Percentiles rank a stretch among this genome's conserved stretches.
Evolutionary conservation across 2,113 vertebrate genomes (phyloP).

Genomic region (Albula glossodonta): DNA sequence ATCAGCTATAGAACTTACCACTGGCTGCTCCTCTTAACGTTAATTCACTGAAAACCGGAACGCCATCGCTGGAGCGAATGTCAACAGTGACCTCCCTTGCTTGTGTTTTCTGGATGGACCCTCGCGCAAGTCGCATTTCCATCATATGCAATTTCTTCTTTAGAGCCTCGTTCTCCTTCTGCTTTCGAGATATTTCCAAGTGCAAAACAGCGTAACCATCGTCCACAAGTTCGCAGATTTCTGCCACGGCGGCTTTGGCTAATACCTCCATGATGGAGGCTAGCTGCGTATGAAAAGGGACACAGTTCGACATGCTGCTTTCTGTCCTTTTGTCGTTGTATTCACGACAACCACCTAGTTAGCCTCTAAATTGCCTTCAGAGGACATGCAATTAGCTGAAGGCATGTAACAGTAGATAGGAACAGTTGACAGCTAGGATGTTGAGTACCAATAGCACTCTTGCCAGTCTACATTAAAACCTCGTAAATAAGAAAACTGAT

Average conservation of each 20-base stretch:
- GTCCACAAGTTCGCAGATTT: constrained; percentile 30
- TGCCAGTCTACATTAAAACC: no score
- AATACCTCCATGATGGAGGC: constrained; percentile 33
- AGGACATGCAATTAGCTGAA: not conserved
- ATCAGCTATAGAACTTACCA: not conserved
- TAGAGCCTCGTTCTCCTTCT: constrained; percentile 31
- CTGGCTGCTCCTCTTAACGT: not conserved
- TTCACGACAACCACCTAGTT: not conserved
- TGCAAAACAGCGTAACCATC: constrained; percentile 30
- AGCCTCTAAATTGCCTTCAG: not conserved
- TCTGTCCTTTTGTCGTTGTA: not conserved
- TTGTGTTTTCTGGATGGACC: not conserved
- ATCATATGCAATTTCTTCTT: constrained; percentile 22
- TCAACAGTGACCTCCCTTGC: not conserved
- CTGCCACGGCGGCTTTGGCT: constrained; percentile 26
- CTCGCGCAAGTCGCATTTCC: constrained; percentile 10
- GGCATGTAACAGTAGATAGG: no score
- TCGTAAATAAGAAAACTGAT: no score
- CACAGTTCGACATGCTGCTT: constrained; percentile 10
- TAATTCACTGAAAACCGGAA: not conserved
- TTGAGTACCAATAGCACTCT: no score
- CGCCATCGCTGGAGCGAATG: not conserved
- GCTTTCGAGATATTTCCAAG: constrained; percentile 27
- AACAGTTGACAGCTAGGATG: no score
- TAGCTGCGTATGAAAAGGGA: constrained; percentile 17